phyloP scores from a whole-genome alignment of 2,113 vertebrate species.

The Picathartes gymnocephalus region DNA sequence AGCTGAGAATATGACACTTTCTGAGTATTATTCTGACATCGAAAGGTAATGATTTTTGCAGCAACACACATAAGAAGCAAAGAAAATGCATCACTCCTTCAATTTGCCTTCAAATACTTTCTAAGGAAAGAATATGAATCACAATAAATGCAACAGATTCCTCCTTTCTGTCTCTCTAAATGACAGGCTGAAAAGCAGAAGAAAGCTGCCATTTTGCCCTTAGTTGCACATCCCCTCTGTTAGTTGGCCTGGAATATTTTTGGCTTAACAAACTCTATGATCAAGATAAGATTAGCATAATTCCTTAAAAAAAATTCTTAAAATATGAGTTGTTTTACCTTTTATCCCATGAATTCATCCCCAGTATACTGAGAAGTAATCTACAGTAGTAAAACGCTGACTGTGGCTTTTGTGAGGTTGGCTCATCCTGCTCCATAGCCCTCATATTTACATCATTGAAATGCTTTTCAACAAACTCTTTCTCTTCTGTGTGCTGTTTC shows the following conservation, averaged over 20 bases:
- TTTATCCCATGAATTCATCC: conserved; percentile 99
- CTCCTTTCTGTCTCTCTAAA: background rate
- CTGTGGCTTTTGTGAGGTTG: conserved; percentile 85
- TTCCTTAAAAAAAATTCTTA: background rate
- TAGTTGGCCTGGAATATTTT: background rate
- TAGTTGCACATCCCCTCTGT: background rate
- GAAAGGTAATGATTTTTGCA: background rate
- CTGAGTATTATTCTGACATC: background rate
- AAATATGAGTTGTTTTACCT: conserved; percentile 75
- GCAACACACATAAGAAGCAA: background rate
- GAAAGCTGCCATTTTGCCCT: background rate
- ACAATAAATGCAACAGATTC: background rate
- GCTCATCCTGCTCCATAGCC: conserved; percentile 87
- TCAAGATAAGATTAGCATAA: background rate
- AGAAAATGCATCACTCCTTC: background rate
- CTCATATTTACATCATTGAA: conserved; percentile 91
- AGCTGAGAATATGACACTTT: background rate
- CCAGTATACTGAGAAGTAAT: conserved; percentile 95
- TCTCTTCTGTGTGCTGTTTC: conserved; percentile 92
- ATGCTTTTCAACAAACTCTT: conserved; percentile 87
- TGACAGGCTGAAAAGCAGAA: background rate
- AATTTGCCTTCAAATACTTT: background rate
- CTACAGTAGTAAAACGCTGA: conserved; percentile 98
- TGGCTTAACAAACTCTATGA: background rate
- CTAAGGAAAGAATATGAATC: background rate